These are phyloP conservation scores for Drosophila kanekoi DNA, from an alignment of 2,888 invertebrate genomes.

Conservation along the genomic window DNA sequence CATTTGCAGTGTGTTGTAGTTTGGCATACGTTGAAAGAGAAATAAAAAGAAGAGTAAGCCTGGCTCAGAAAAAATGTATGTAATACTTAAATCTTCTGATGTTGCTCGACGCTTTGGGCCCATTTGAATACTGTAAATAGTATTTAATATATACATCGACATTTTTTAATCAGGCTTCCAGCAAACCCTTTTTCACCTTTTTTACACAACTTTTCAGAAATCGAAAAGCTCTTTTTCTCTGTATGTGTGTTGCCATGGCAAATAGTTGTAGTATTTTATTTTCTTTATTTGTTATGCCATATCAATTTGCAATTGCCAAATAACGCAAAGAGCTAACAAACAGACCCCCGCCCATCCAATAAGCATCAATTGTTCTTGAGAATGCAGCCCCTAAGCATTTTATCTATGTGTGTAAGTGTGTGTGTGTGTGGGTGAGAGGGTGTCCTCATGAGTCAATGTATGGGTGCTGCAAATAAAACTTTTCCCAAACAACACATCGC, in stretches of 20 bases:
- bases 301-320: constrained; percentile 46
- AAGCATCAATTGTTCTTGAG: constrained; percentile 15
- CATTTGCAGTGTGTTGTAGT: constrained; percentile 6
- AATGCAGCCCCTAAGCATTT: constrained; percentile 15
- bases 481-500: not conserved
- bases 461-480: not conserved
- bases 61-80: too few species aligned
- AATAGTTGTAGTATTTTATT: constrained; percentile 7
- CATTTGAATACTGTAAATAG: too few species aligned
- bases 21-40: constrained; percentile 3
- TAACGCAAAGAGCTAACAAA: constrained; percentile 23
- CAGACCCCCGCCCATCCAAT: constrained; percentile 29
- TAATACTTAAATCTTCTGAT: too few species aligned
- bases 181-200: too few species aligned
- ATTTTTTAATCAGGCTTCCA: too few species aligned
- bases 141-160: too few species aligned
- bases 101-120: too few species aligned
- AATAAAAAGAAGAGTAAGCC: too few species aligned
- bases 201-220: too few species aligned
- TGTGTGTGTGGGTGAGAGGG: not conserved
- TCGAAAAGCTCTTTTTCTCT: too few species aligned
- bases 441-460: too few species aligned
- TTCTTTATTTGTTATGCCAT: constrained; percentile 30
- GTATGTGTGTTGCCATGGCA: too few species aligned
- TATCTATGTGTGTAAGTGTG: constrained; percentile 3